Evolutionary conservation across 92 coral and sea anemone genomes (phyloP).

Genomic region (Porites evermanni): DNA sequence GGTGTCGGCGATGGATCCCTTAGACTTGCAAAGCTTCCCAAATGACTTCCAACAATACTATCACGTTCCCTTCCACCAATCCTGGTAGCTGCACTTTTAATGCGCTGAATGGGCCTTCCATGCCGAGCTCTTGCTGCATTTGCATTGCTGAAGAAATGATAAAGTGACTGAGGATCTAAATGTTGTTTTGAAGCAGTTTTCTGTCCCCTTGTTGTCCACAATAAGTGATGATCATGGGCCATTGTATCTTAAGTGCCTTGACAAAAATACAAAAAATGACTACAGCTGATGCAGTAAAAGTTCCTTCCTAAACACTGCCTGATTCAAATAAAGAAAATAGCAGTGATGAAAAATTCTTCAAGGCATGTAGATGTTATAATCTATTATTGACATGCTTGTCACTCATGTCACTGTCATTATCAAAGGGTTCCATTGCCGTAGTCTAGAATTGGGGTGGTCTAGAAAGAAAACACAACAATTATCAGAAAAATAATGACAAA

Average conservation of each 20-base stretch:
- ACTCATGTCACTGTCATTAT: too few relatives aligned
- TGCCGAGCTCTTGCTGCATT: slow-evolving; percentile 24
- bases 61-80: slow-evolving; percentile 8
- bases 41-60: slow-evolving; percentile 44
- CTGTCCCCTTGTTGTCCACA: slow-evolving; percentile 73
- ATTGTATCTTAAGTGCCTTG: neutral
- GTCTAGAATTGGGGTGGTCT: too few relatives aligned
- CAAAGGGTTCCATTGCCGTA: neutral
- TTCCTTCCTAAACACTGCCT: neutral
- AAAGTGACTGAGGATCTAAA: slow-evolving; percentile 72
- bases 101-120: slow-evolving; percentile 42
- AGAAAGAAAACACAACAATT: too few relatives aligned
- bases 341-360: neutral
- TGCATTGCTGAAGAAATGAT: slow-evolving; percentile 60
- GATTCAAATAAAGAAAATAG: neutral
- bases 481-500: neutral
- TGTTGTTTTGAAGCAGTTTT: slow-evolving; percentile 34
- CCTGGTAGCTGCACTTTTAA: slow-evolving; percentile 74
- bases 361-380: neutral
- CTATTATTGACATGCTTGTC: neutral
- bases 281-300: neutral
- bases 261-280: neutral
- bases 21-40: slow-evolving; percentile 41
- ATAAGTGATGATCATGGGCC: slow-evolving; percentile 56
- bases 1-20: slow-evolving; percentile 86